Conservation (phyloP, 2,113 vertebrate species). For the Notechis scutatus region DNA sequence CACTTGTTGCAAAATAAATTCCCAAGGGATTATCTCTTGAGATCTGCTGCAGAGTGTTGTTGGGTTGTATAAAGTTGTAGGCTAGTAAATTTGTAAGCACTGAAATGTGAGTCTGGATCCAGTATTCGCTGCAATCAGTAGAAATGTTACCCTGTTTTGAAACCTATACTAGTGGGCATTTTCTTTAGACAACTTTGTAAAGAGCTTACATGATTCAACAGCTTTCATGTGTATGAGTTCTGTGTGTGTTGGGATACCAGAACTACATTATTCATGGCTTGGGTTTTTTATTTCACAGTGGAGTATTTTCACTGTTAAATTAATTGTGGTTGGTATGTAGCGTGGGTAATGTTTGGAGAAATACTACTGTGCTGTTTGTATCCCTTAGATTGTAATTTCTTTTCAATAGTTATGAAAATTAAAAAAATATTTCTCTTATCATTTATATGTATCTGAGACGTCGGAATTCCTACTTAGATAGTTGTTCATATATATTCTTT, state of each 20-base stretch:
- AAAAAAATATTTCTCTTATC: slow-evolving; percentile 59
- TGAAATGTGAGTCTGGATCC: slow-evolving; percentile 41
- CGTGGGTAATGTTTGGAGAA: not conserved
- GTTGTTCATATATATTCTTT: not conserved
- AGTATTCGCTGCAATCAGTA: slow-evolving; percentile 21
- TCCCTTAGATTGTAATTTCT: slow-evolving; percentile 49
- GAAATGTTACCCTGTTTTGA: not conserved
- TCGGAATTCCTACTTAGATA: not conserved
- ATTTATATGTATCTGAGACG: not conserved
- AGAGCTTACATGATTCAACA: not conserved
- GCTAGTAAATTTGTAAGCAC: slow-evolving; percentile 32
- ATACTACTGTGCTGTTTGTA: slow-evolving; percentile 35
- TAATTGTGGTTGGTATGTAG: slow-evolving; percentile 19
- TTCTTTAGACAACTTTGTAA: not conserved
- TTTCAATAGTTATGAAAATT: slow-evolving; percentile 51
- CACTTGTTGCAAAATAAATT: not conserved
- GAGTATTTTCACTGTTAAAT: slow-evolving; percentile 34
- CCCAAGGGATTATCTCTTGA: not conserved
- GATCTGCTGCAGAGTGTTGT: not conserved
- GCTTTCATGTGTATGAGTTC: not conserved
- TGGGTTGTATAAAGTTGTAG: slow-evolving; percentile 33
- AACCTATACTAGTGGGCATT: not conserved
- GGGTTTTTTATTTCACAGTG: not conserved
- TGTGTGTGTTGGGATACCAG: slow-evolving; percentile 16
- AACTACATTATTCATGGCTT: slow-evolving; percentile 14